Evolutionary conservation across 1,140 invertebrate genomes (phyloP).

Genomic region (Glossosoma conforme): DNA sequence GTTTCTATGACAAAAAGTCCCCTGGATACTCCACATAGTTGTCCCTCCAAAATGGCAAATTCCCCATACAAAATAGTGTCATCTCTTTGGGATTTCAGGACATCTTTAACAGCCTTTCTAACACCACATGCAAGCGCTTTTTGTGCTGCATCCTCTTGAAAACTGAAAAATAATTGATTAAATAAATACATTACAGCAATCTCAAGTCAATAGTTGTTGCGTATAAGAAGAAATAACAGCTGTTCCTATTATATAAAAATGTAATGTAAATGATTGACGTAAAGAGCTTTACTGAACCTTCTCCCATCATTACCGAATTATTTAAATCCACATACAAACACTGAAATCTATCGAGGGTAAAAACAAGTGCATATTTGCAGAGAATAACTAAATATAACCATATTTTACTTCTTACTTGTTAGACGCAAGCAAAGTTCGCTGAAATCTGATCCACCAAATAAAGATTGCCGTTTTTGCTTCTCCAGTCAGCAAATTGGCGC

Average conservation of each 20-base stretch:
- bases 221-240: too few relatives aligned
- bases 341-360: too few relatives aligned
- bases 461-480: slow-evolving; percentile 25
- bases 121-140: slow-evolving; percentile 1
- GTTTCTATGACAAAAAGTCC: slow-evolving; percentile 22
- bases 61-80: slow-evolving; percentile 22
- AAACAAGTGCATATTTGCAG: too few relatives aligned
- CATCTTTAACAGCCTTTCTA: slow-evolving; percentile 22
- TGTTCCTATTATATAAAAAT: too few relatives aligned
- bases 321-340: too few relatives aligned
- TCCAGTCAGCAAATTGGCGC: slow-evolving; percentile 15
- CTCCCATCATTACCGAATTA: not conserved
- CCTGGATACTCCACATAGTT: slow-evolving; percentile 9
- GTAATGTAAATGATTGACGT: too few relatives aligned
- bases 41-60: slow-evolving; percentile 21
- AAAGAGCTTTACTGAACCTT: too few relatives aligned
- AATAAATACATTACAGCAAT: too few relatives aligned
- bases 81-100: slow-evolving; percentile 19
- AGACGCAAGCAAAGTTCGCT: slow-evolving; percentile 11
- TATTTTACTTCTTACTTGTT: slow-evolving; percentile 1
- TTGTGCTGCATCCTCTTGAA: not conserved
- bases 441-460: slow-evolving; percentile 27
- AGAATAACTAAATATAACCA: not conserved
- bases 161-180: slow-evolving; percentile 2
- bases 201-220: too few relatives aligned